Evolutionary conservation across 1,140 invertebrate genomes (phyloP), one percentile per base, ranked within the genome.

Genomic region (Drosophila trapezifrons): DNA sequence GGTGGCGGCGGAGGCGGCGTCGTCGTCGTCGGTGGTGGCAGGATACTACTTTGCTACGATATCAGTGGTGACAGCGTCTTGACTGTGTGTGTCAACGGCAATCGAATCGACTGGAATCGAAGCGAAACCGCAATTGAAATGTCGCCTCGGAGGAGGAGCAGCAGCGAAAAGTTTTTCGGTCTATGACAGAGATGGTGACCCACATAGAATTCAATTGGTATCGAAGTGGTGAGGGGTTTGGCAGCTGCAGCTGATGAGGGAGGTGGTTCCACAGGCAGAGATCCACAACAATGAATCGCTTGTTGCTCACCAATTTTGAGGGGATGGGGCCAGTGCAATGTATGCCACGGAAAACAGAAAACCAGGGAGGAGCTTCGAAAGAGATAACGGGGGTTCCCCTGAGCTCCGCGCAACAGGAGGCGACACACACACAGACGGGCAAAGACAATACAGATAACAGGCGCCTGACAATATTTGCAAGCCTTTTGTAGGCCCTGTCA

Each of bases 111-210:
- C 29, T 37, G 46, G 78, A 54, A 54, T 54, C 51, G 51, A 37
- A 54, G 51, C 63, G 79, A 72, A 73, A 83, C 83, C 83, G 71
- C 79, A 86, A 86, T 83, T 86, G 76, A 86, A 83, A 86, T 86
- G 83, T 83, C 79, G 75, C 75, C 52, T 73, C 79, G 72, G 78
- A 72, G 67, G 32, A 13, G 32, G 32, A 13, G 12, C 13, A 37
- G 49, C 57, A 69, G 55, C 58, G 69, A 67, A 79, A 87, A 56
- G 64, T 78, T 80, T 80, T 78, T 52, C 58, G 62, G 71, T 46
- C 56, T 70, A 43, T 29, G 57, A 25, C 38, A 59, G 62, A 75
- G 38, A 54, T 37, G 67, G 54, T 77, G 79, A 79, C 79, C 84
- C 79, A 83, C 76, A 86, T 83, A 79, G 73, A 76, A 76, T 76